A percentile compares a stretch with the other conserved stretches of the same genome.
Evolutionary conservation across 2,113 vertebrate genomes (phyloP).

Genomic region (Sylvietta virens): DNA sequence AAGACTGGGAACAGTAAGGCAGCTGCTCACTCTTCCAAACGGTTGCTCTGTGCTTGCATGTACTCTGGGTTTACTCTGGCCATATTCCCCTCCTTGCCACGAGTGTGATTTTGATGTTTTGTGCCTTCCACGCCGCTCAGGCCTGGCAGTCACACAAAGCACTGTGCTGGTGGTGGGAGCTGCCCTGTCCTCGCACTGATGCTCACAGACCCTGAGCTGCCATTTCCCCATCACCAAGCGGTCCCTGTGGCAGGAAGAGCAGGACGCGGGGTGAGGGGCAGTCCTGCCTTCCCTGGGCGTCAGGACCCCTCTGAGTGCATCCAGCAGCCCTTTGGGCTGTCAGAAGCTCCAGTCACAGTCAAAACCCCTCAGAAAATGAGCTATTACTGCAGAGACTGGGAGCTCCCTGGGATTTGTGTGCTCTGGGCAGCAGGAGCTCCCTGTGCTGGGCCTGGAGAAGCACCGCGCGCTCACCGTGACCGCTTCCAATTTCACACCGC

Average conservation of each 20-base stretch:
- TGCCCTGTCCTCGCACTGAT: not conserved
- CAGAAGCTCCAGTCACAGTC: not conserved
- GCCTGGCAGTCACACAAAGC: not conserved
- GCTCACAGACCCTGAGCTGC: not conserved
- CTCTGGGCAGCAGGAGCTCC: not conserved
- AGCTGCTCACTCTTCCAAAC: rapidly evolving
- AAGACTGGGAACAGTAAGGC: conserved; percentile 50
- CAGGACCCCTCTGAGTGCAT: not conserved
- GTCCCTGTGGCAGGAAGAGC: not conserved
- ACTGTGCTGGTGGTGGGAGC: not conserved
- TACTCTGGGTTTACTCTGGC: not conserved
- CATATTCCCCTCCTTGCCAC: rapidly evolving
- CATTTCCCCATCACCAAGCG: not conserved
- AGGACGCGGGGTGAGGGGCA: rapidly evolving
- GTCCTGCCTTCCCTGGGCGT: not conserved
- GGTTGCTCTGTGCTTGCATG: not conserved
- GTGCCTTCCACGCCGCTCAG: rapidly evolving
- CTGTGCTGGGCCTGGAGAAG: not conserved
- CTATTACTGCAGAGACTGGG: not conserved
- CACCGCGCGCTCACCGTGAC: not conserved
- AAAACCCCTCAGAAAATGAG: not conserved
- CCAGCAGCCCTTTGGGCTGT: not conserved
- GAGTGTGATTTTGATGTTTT: not conserved
- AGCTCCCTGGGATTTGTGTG: not conserved
- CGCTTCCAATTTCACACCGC: conserved; percentile 28